Conservation (phyloP, 2,888 invertebrate genomes). For the Spodoptera littoralis region DNA sequence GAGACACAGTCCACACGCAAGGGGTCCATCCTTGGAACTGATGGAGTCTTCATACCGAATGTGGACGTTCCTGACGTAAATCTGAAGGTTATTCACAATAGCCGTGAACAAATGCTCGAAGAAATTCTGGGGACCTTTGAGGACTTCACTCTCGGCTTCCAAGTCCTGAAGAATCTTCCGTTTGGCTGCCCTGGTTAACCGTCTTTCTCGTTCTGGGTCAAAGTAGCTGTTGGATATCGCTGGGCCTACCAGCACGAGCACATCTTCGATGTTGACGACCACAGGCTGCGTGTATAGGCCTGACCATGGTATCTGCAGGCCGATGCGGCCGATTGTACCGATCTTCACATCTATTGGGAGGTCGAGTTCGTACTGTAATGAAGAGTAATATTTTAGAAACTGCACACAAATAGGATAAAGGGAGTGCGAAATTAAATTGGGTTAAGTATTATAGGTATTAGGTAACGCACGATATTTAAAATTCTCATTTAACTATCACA, state of each 20-base stretch:
- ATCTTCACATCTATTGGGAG: constrained; percentile 94
- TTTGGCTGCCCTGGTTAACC: constrained; percentile 92
- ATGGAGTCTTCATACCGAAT: constrained; percentile 94
- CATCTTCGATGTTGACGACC: constrained; percentile 92
- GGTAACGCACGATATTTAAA: no score
- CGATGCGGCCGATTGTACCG: constrained; percentile 93
- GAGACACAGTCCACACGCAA: constrained; percentile 93
- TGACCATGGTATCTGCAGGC: constrained; percentile 94
- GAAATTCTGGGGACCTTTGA: constrained; percentile 91
- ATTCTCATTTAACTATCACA: no score
- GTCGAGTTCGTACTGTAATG: constrained; percentile 93
- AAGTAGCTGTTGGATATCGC: constrained; percentile 91
- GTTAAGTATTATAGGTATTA: no score
- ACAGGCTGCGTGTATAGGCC: constrained; percentile 93
- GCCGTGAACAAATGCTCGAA: constrained; percentile 93
- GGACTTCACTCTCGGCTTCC: constrained; percentile 88
- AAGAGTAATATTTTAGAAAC: background rate
- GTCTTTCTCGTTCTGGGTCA: constrained; percentile 92
- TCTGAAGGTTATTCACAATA: constrained; percentile 94
- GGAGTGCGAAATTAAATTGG: no score
- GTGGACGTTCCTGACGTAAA: constrained; percentile 93
- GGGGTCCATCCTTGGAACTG: constrained; percentile 90
- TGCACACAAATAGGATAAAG: no score
- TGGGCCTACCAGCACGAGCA: constrained; percentile 93
- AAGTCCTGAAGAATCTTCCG: constrained; percentile 91